A percentile compares a stretch with the other conserved stretches of the same genome.
phyloP scores from a whole-genome alignment of 1,140 invertebrate species.

The Pollicipes pollicipes region DNA sequence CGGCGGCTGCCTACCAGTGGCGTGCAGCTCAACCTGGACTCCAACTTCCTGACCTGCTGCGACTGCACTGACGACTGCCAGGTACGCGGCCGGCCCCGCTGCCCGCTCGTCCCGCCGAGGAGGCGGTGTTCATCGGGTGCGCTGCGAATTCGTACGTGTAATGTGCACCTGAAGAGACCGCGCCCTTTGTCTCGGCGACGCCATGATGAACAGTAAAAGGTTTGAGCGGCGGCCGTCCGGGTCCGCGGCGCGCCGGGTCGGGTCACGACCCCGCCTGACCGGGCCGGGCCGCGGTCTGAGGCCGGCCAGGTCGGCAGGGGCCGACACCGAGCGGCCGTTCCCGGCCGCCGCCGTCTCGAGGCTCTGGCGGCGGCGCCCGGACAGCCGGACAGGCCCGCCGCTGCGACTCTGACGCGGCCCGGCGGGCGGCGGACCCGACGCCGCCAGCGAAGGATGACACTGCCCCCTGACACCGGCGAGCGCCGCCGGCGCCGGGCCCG shows the following conservation, averaged over 20 bases:
- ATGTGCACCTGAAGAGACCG: too few relatives aligned
- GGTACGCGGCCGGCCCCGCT: conserved; percentile 29
- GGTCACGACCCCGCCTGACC: neutral
- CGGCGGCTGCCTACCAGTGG: conserved; percentile 61
- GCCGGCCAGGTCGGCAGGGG: neutral
- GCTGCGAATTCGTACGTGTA: conserved; percentile 9
- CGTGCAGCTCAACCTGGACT: conserved; percentile 66
- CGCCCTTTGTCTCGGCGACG: too few relatives aligned
- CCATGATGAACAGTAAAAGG: neutral
- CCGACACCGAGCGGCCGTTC: too few relatives aligned
- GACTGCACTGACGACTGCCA: conserved; percentile 81
- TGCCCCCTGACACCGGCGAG: neutral
- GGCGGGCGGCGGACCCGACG: too few relatives aligned
- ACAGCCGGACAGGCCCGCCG: neutral
- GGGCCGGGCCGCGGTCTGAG: too few relatives aligned
- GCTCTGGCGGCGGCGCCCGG: too few relatives aligned
- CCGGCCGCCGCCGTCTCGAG: neutral
- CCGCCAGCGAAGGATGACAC: neutral
- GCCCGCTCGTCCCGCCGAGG: neutral
- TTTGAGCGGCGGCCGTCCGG: neutral
- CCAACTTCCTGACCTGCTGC: conserved; percentile 70
- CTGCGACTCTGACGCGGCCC: neutral
- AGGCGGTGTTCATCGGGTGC: neutral
- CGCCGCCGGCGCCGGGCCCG: too few relatives aligned
- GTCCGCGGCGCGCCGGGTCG: neutral